Evolutionary conservation across 2,888 invertebrate genomes (phyloP).

Genomic region (Pemphredon lugubris): DNA sequence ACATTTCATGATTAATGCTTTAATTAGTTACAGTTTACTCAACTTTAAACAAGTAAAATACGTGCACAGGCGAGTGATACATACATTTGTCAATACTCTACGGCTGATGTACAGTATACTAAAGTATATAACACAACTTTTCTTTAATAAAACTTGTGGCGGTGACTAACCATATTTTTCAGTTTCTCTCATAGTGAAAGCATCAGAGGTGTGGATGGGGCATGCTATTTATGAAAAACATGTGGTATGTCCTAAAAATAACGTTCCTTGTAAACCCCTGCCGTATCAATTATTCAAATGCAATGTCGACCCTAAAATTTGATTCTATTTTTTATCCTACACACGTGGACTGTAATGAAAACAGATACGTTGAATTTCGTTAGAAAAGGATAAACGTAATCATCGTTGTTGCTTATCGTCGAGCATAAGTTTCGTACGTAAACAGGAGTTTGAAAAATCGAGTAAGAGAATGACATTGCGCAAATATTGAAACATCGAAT

Average conservation of each 20-base stretch:
- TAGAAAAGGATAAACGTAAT: too few species aligned
- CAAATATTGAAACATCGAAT: slow-evolving; percentile 15
- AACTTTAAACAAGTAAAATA: slow-evolving; percentile 6
- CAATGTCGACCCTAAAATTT: slow-evolving; percentile 11
- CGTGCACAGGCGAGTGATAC: slow-evolving; percentile 18
- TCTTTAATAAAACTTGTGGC: slow-evolving; percentile 22
- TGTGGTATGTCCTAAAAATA: slow-evolving; percentile 61
- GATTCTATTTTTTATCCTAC: not conserved
- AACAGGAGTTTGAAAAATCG: slow-evolving; percentile 3
- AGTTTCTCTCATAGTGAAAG: slow-evolving; percentile 53
- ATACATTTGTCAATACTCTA: slow-evolving; percentile 28
- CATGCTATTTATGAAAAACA: slow-evolving; percentile 58
- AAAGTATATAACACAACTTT: too few species aligned
- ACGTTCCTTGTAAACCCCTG: slow-evolving; percentile 40
- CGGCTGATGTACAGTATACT: too few species aligned
- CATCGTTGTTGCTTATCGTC: not conserved
- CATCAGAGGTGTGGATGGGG: slow-evolving; percentile 41
- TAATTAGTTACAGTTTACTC: not conserved
- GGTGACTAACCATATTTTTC: slow-evolving; percentile 65
- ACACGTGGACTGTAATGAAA: too few species aligned
- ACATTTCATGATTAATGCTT: not conserved
- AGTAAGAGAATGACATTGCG: slow-evolving; percentile 46
- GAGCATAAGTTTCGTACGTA: too few species aligned
- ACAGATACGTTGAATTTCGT: too few species aligned
- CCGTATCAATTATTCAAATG: slow-evolving; percentile 13